Evolutionary conservation across 2,888 invertebrate genomes (phyloP).

Genomic region (Nebria brevicollis): DNA sequence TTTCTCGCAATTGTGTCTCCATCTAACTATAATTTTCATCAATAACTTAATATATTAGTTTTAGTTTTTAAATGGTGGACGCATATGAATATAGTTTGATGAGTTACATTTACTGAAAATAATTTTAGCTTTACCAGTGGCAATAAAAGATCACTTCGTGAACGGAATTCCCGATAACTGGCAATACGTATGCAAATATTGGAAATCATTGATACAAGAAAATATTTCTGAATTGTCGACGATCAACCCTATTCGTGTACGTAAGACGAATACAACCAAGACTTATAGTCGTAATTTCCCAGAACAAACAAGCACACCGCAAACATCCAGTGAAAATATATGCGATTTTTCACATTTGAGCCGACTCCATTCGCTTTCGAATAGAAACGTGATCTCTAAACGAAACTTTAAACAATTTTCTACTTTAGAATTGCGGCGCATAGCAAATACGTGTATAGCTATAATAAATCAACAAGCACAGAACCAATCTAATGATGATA

Average conservation of each 20-base stretch:
- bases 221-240: not conserved
- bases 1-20: too few relatives aligned
- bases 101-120: not conserved
- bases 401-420: not conserved
- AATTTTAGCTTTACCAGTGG: not conserved
- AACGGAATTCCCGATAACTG: slow-evolving; percentile 19
- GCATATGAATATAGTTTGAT: not conserved
- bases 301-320: not conserved
- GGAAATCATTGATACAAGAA: not conserved
- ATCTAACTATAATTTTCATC: too few relatives aligned
- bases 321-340: not conserved
- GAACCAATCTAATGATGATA: not conserved
- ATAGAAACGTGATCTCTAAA: not conserved
- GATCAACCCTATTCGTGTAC: not conserved
- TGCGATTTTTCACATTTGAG: not conserved
- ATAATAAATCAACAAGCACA: not conserved
- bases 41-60: too few relatives aligned
- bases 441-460: not conserved
- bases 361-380: not conserved
- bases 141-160: not conserved
- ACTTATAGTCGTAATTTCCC: not conserved
- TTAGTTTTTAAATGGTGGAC: not conserved
- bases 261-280: not conserved
- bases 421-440: not conserved
- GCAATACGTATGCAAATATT: not conserved